Base-by-base conservation (phyloP, 1,140 invertebrate species). In the Scaptomyza hsui region DNA sequence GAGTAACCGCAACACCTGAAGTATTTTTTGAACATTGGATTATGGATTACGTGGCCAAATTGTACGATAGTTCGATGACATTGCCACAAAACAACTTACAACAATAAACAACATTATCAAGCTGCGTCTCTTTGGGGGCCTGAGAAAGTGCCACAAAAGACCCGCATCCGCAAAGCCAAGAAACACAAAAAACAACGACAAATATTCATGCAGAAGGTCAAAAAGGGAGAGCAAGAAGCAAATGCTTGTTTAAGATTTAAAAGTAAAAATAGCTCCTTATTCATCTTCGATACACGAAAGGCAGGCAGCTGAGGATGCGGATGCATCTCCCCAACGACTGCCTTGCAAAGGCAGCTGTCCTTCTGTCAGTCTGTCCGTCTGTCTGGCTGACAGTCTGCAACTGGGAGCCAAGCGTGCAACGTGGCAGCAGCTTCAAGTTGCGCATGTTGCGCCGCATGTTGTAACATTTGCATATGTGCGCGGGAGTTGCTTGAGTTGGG, bases 221-320 rank as follows among this genome's bases (percentile, higher is more conserved):
- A n/a, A n/a, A n/a, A n/a, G 13, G 41, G 7, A 42, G 29, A 24
- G 9, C n/a, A n/a, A 41, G 39, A 10, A n/a, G 39, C 29, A 56
- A 75, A 42, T 60, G 75, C 72, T 74, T 77, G 75, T 72, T 65
- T 39, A 78, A 89, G 82, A 88, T 89, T 88, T 89, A 86, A 82
- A 89, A 75, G 88, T 90, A 88, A 89, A 89, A 89, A 86, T 88
- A 89, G 78, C 88, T 90, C 55, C 86, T 90, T 89, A 89, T 89
- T 89, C 86, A 89, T 89, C 78, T 88, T 71, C 68, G 63, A 81
- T 75, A 74, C 77, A 68, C 69, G 65, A 56, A 29, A 21, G 19
- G 4, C 1, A 61, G 65, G 73, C 75, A 67, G 68, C 68, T 72
- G 76, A 56, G 73, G 62, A 68, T 72, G 71, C 64, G 60, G 61